Percentiles rank a stretch among this genome's conserved stretches.
These are phyloP conservation scores for Nesogale talazaci DNA, from an alignment of 2,113 vertebrate genomes.

Conservation along the genomic window DNA sequence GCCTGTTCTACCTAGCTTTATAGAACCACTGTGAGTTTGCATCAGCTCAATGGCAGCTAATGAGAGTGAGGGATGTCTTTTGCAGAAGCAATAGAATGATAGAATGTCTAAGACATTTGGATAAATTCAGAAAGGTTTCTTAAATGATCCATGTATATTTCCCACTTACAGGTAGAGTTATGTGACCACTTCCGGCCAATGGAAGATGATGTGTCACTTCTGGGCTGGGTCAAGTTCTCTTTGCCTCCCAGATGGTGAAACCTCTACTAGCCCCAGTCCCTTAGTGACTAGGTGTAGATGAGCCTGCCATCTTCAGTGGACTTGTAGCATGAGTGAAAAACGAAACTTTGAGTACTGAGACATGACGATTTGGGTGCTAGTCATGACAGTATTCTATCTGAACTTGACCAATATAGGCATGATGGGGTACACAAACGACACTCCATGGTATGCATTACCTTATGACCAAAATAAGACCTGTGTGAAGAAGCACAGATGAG, in stretches of 20 bases:
- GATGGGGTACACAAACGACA: neutral
- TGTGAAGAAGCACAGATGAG: neutral
- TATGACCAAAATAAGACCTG: neutral
- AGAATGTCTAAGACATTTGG: slow-evolving; percentile 10
- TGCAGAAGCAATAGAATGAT: neutral
- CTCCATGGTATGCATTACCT: neutral
- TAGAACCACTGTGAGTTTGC: no score
- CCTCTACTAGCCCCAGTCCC: neutral
- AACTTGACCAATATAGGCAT: neutral
- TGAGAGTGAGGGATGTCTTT: neutral
- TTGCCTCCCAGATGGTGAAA: neutral
- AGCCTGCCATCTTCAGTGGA: neutral
- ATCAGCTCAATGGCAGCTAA: no score
- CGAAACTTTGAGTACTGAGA: neutral
- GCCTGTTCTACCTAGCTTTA: no score
- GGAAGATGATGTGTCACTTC: neutral
- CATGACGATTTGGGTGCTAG: neutral
- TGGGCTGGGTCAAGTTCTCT: neutral
- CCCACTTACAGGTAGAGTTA: neutral
- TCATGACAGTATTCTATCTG: neutral
- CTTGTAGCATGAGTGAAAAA: neutral
- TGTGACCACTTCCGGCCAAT: neutral
- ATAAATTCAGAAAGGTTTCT: neutral
- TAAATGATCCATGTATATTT: neutral
- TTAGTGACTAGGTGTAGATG: neutral